Conservation (phyloP, 2,113 vertebrate genomes). For the Acanthisitta chloris region DNA sequence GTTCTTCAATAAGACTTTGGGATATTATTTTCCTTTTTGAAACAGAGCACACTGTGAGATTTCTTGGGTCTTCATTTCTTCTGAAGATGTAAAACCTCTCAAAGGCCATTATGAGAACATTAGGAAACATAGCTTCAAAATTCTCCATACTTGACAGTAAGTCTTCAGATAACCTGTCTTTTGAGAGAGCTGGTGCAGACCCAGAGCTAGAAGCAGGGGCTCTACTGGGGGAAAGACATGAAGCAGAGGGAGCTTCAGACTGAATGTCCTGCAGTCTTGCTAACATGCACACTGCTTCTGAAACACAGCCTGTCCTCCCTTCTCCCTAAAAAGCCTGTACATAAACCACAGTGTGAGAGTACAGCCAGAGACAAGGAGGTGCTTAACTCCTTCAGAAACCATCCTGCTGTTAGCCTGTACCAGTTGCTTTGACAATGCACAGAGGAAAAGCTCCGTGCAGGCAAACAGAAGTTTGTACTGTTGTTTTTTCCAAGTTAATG, state of each 20-base stretch:
- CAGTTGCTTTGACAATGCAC: neutral
- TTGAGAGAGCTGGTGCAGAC: neutral
- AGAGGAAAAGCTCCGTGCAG: neutral
- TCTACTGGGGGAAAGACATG: accelerated
- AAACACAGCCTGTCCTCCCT: neutral
- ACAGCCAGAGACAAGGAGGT: neutral
- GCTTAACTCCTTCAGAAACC: neutral
- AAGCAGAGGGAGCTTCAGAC: neutral
- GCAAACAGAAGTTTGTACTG: neutral
- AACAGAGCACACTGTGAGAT: neutral
- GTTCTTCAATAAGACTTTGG: neutral
- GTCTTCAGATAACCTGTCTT: neutral
- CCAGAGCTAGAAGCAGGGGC: neutral
- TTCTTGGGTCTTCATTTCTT: neutral
- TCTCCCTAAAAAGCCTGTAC: accelerated
- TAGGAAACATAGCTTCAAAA: neutral
- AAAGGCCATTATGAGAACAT: neutral
- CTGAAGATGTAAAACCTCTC: neutral
- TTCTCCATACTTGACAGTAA: neutral
- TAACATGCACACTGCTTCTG: accelerated
- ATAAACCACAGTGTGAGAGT: neutral
- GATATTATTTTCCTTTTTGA: neutral
- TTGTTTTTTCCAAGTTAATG: neutral
- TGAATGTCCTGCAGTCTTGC: neutral
- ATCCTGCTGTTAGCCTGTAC: neutral